Base-by-base conservation (phyloP, 1,140 invertebrate genomes). In the Aculops lycopersici region DNA sequence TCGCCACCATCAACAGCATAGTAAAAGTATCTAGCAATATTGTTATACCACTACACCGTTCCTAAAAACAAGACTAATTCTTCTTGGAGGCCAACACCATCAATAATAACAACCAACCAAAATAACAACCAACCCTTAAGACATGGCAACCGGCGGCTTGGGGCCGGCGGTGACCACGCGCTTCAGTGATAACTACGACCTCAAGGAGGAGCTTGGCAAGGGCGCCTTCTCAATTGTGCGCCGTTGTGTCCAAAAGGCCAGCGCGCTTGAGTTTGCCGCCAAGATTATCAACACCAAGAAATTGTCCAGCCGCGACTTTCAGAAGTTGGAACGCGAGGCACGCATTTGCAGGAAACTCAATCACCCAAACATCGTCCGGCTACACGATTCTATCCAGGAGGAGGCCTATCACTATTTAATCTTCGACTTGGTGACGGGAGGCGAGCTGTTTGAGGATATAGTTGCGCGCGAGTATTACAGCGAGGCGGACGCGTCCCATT, bases 241-340 rank as follows among this genome's bases (percentile, higher is more conserved):
- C 62, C 68, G 86, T 71, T 97, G 92, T 64, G 84, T 97, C 51
- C 88, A 97, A 60, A 95, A 94, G 64, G 74, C 77, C 24, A 84
- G 83, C 43, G 79, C 79, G 47, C 68, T 83, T 56, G 92, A 98
- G 64, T 98, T 95, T 64, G 92, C 92, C 45, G 90, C 92, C 49
- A 98, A 98, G 72, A 97, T 98, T 50, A 98, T 98, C 59, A 98
- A 98, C 59, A 97, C 90, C 48, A 95, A 95, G 66, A 97, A 95
- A 65, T 68, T 98, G 50, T 90, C 86, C 40, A 72, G 84, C 45
- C 72, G 90, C 74, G 90, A 97, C 69, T 95, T 95, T 58, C 88
- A 97, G 64, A 98, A 98, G 62, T 64, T 98, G 52, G 92, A 98
- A 68, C 62, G 76, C 53, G 76, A 80, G 60, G 76, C 75, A 17